Evolutionary conservation across 2,888 invertebrate genomes (phyloP).

Genomic region (Cheilosia vulpina): DNA sequence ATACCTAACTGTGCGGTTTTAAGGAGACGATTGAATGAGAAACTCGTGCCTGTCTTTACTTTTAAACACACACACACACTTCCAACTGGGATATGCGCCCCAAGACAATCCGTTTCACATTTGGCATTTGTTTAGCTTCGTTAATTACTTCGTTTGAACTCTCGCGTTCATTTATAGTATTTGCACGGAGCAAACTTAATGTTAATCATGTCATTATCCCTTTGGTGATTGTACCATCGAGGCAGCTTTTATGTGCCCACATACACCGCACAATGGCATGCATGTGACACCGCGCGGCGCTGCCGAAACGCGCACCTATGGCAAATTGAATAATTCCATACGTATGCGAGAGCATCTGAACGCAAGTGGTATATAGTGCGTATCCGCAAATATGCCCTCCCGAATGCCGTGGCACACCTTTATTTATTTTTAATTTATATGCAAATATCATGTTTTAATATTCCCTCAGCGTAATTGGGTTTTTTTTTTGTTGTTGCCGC

Average conservation of each 20-base stretch:
- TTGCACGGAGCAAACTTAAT: conserved; percentile 63
- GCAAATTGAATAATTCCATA: conserved; percentile 64
- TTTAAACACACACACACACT: too few relatives aligned
- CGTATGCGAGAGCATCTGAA: conserved; percentile 19
- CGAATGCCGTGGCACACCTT: conserved; percentile 49
- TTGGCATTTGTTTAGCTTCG: conserved; percentile 64
- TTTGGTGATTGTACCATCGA: conserved; percentile 31
- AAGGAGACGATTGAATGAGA: too few relatives aligned
- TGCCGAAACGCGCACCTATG: conserved; percentile 53
- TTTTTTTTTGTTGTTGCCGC: conserved; percentile 31
- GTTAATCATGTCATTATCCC: conserved; percentile 70
- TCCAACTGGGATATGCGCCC: not conserved
- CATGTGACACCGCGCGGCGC: conserved; percentile 12
- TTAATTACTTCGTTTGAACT: conserved; percentile 59
- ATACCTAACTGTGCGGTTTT: too few relatives aligned
- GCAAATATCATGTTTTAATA: conserved; percentile 74
- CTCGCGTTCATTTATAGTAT: conserved; percentile 35
- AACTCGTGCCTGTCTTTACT: too few relatives aligned
- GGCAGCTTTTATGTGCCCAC: not conserved
- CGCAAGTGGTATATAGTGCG: not conserved
- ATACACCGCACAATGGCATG: conserved; percentile 6
- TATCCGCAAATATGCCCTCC: conserved; percentile 19
- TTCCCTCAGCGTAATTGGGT: conserved; percentile 73
- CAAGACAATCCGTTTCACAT: conserved; percentile 30
- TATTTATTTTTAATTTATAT: conserved; percentile 75